phyloP scores from a whole-genome alignment of 2,797 vertebrate species.

The Rhincodon typus region DNA sequence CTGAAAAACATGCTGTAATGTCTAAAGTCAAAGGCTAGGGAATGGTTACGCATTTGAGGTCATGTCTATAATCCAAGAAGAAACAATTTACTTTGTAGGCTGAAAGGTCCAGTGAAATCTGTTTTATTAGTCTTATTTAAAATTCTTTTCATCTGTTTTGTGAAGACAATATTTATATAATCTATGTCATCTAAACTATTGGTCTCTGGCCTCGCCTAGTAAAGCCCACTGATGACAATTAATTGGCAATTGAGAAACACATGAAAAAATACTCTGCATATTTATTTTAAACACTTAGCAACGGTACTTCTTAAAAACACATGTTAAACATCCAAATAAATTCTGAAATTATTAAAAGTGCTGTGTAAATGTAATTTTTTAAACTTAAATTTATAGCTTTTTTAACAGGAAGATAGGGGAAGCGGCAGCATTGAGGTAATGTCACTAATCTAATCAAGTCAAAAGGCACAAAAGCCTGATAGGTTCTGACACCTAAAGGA shows the following conservation, averaged over 20 bases:
- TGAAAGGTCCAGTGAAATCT: not conserved
- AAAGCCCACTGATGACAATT: not conserved
- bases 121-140: not conserved
- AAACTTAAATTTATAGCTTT: not conserved
- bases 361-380: not conserved
- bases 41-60: not conserved
- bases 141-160: not conserved
- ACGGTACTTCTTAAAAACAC: not conserved
- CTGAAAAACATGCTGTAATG: not conserved
- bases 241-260: not conserved
- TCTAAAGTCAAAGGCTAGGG: not conserved
- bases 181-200: not conserved
- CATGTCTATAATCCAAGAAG: not conserved
- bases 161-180: not conserved
- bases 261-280: not conserved
- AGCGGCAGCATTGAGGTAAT: no score
- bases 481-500: slow-evolving; percentile 19
- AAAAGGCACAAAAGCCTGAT: not conserved
- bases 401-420: not conserved
- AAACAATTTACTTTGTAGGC: not conserved
- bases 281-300: not conserved
- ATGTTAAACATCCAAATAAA: not conserved
- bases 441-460: not conserved
- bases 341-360: not conserved
- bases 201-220: not conserved